These are phyloP conservation scores for Carassius gibelio DNA, from an alignment of 2,113 vertebrate genomes.

Conservation along the genomic window DNA sequence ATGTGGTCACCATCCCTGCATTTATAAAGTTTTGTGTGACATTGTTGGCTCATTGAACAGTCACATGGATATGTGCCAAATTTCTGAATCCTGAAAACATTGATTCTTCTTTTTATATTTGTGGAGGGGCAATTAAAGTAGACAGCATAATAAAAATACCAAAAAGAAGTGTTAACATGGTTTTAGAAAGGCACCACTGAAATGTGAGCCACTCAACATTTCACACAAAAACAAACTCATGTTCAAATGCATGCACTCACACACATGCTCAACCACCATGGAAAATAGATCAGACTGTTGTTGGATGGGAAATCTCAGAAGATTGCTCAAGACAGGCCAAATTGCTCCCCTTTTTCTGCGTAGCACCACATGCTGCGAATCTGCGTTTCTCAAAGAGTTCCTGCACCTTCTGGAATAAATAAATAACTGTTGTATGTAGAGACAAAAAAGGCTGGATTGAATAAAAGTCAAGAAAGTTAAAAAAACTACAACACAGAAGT, in stretches of 20 bases:
- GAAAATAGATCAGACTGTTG: background rate
- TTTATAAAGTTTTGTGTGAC: background rate
- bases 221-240: constrained; percentile 33
- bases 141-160: background rate
- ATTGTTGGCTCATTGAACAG: background rate
- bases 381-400: constrained; percentile 3
- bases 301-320: no score
- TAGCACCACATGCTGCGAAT: background rate
- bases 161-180: background rate
- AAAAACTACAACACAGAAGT: background rate
- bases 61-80: background rate
- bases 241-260: background rate
- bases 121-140: background rate
- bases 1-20: background rate
- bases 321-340: background rate
- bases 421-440: background rate
- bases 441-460: background rate
- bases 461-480: background rate
- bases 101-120: constrained; percentile 25
- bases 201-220: background rate
- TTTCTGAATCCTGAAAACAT: constrained; percentile 11
- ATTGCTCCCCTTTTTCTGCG: background rate
- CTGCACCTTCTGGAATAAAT: background rate
- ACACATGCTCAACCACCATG: background rate
- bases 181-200: background rate